phyloP scores from a whole-genome alignment of 1,140 invertebrate genomes.

The Chironomus striatipennis region DNA sequence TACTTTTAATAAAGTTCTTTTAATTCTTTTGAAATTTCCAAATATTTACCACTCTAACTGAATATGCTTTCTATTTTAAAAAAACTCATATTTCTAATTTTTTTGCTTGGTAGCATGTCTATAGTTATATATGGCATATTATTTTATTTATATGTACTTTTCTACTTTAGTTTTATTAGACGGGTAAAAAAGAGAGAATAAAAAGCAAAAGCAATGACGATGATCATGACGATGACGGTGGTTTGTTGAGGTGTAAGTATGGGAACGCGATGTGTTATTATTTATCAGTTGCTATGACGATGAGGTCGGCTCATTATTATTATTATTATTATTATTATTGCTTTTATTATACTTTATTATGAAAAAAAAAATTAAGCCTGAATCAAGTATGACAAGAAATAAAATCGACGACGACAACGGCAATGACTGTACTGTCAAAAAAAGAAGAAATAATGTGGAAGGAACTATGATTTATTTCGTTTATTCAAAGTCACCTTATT shows the following conservation, averaged over 20 bases:
- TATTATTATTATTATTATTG: no score
- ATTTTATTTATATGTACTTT: background rate
- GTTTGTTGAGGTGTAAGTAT: background rate
- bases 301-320: background rate
- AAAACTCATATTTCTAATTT: background rate
- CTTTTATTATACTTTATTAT: background rate
- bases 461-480: conserved; percentile 17
- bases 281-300: conserved; percentile 21
- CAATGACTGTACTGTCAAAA: background rate
- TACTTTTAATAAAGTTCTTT: no score
- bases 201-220: background rate
- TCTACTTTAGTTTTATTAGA: background rate
- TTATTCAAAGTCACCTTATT: conserved; percentile 23
- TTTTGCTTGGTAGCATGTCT: background rate
- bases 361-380: background rate
- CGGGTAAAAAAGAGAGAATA: background rate
- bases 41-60: no score
- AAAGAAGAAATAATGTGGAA: background rate
- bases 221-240: background rate
- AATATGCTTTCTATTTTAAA: background rate
- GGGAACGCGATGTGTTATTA: conserved; percentile 17
- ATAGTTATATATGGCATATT: no score
- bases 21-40: no score
- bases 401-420: background rate
- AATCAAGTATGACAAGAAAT: background rate